phyloP scores from a whole-genome alignment of 2,888 invertebrate species.

The Drosophila yooni region DNA sequence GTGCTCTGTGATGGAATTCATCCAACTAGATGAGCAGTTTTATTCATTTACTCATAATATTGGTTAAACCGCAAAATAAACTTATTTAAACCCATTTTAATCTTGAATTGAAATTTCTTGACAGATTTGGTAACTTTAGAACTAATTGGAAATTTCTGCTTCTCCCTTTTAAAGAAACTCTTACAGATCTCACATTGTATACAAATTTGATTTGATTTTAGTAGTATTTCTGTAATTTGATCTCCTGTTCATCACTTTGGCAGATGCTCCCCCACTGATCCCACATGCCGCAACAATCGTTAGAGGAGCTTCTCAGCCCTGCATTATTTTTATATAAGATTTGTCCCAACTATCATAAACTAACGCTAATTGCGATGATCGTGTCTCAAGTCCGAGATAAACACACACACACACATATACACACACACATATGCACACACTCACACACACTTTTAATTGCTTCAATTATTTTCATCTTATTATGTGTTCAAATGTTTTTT shows the following conservation, averaged over 20 bases:
- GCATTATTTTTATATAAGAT: constrained; percentile 37
- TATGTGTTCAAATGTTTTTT: constrained; percentile 78
- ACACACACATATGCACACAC: constrained; percentile 11
- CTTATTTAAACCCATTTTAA: too few relatives aligned
- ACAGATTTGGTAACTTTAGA: not conserved
- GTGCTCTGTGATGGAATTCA: not conserved
- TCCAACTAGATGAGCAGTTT: not conserved
- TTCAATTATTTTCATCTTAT: constrained; percentile 80
- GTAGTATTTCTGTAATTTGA: not conserved
- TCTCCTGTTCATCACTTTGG: not conserved
- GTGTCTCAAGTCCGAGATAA: constrained; percentile 29
- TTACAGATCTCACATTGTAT: not conserved
- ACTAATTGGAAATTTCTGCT: not conserved
- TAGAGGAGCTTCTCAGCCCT: constrained; percentile 1
- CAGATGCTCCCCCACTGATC: not conserved
- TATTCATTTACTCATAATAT: not conserved
- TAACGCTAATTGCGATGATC: constrained; percentile 68
- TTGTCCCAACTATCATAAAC: constrained; percentile 49
- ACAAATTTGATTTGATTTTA: not conserved
- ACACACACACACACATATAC: constrained; percentile 8
- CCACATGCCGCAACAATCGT: not conserved
- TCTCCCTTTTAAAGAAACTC: not conserved
- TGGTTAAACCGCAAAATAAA: not conserved
- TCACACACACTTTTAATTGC: constrained; percentile 63
- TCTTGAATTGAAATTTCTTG: not conserved